Evolutionary conservation across 2,888 invertebrate genomes (phyloP), one percentile per base, ranked within the genome.

Genomic region (Ellobium chinense): DNA sequence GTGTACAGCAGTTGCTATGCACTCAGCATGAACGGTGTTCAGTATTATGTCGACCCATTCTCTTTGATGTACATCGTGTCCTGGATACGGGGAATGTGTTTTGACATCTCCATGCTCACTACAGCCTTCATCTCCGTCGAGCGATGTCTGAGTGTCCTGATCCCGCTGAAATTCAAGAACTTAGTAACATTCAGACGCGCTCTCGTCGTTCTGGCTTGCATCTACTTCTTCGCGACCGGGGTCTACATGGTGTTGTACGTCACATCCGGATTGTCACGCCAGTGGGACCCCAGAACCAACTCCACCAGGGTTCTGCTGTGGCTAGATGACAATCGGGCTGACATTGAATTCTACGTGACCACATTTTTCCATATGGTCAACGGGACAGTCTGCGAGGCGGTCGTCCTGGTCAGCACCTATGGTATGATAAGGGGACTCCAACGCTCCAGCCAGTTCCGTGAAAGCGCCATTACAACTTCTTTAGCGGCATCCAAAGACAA

Each of bases 111-210:
- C 14, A 62, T 62, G 62, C 24, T 62, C 12, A 73, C 73, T 1
- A 73, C 73, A 37, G 62, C 73, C 9, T 73, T 73, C 34, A 62
- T 73, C 24, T 73, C 73, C 3, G 37, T 73, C 0, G 73, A 73
- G 56, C 56, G 73, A 12, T 62, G 73, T 24, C 7, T 73, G 12
- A 62, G 62, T n/a, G 62, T 73, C n/a, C 14, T 73, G 18, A 36
- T 62, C 14, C 73, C 73, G 1, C 46, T 73, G 24, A 60, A 62
- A 24, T 73, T 73, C 34, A 73, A 73, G 31, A 37, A 73, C 27
- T 12, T 73, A 1, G 31, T 62, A 12, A 73, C 73, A 1, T 73
- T 73, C 60, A 36, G 39, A 3, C 60, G 60, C 27, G 36, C 73
- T 1, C 21, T 24, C 27, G 9, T 60, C n/a, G n/a, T n/a, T 27